Evolutionary conservation across 1,140 invertebrate genomes (phyloP).

Genomic region (Phenacoccus solenopsis): DNA sequence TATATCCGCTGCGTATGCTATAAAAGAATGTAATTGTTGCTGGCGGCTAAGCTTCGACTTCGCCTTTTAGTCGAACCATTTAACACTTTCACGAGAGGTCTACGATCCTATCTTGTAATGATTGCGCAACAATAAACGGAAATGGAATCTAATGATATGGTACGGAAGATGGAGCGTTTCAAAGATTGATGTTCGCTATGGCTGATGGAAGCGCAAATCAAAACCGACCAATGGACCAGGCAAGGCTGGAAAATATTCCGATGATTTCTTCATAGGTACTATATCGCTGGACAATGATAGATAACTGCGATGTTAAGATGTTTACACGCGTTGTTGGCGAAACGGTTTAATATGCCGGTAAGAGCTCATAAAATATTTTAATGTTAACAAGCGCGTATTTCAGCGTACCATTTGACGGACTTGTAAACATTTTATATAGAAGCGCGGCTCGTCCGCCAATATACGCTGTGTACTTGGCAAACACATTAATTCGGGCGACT

Average conservation of each 20-base stretch:
- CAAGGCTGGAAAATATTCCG: too few species aligned
- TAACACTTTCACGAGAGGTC: neutral
- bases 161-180: too few species aligned
- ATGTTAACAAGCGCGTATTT: slow-evolving; percentile 3
- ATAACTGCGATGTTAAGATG: neutral
- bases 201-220: too few species aligned
- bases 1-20: too few species aligned
- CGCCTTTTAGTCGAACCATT: neutral
- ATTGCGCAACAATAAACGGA: too few species aligned
- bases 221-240: too few species aligned
- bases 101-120: neutral
- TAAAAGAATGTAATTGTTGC: neutral
- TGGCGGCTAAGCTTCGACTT: neutral
- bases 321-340: neutral
- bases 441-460: too few species aligned
- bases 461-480: neutral
- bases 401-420: neutral
- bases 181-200: too few species aligned
- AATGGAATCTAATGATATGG: too few species aligned
- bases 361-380: slow-evolving; percentile 3
- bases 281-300: slow-evolving; percentile 1
- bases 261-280: too few species aligned
- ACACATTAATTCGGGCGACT: slow-evolving; percentile 3
- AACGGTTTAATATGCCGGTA: neutral
- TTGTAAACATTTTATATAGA: slow-evolving; percentile 4